phyloP scores from a whole-genome alignment of 1,140 invertebrate genomes.

The Oppia nitens region DNA sequence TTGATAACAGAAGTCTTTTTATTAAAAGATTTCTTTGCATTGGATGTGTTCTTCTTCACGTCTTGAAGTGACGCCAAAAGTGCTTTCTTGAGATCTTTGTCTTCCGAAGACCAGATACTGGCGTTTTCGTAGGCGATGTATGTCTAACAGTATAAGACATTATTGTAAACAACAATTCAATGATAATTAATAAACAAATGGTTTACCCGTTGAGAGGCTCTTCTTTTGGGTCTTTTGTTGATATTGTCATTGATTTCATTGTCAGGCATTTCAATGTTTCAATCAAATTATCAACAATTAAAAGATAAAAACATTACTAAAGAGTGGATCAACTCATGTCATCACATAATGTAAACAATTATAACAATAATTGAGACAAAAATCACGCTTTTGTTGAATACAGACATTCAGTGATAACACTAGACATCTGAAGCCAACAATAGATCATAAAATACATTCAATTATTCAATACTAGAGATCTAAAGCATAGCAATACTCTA shows the following conservation, averaged over 20 bases:
- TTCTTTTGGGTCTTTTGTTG: not conserved
- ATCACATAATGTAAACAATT: too few relatives aligned
- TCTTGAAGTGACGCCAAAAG: conserved; percentile 31
- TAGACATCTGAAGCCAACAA: too few relatives aligned
- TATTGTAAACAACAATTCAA: not conserved
- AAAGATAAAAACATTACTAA: too few relatives aligned
- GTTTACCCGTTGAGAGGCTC: not conserved
- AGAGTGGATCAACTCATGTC: too few relatives aligned
- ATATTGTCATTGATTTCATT: not conserved
- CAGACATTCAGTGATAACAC: too few relatives aligned
- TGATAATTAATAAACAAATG: not conserved
- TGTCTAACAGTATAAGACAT: not conserved
- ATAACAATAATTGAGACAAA: too few relatives aligned
- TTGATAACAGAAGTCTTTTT: not conserved
- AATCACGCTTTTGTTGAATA: too few relatives aligned
- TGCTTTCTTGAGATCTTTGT: conserved; percentile 30
- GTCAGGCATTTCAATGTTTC: not conserved
- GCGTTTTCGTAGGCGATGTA: conserved; percentile 26
- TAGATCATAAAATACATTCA: too few relatives aligned
- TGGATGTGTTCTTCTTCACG: conserved; percentile 15
- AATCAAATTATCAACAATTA: too few relatives aligned
- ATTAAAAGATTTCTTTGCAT: not conserved
- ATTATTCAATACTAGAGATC: too few relatives aligned
- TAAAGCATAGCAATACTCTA: too few relatives aligned
- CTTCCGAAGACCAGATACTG: conserved; percentile 30